A percentile compares a stretch with the other conserved stretches of the same genome.
Conservation (phyloP, 1,140 invertebrate genomes). For the Drosophila ercepeae region DNA sequence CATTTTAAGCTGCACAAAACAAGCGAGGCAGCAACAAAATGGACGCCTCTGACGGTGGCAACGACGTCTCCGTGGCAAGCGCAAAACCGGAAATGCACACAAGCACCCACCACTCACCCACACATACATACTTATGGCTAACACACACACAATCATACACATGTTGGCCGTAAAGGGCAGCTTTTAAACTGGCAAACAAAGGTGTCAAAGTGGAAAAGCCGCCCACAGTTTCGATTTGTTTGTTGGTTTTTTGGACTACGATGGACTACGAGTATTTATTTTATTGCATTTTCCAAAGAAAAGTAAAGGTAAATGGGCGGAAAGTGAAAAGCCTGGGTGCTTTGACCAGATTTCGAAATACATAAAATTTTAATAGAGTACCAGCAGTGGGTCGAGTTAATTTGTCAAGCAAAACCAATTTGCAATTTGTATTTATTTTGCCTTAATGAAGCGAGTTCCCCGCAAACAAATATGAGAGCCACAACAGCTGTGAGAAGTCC, state of each 20-base stretch:
- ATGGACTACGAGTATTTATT: conserved; percentile 21
- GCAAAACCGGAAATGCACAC: conserved; percentile 70
- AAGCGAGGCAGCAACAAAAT: conserved; percentile 28
- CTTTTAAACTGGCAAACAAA: conserved; percentile 71
- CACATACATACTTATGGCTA: neutral
- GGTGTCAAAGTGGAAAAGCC: conserved; percentile 71
- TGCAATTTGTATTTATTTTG: conserved; percentile 76
- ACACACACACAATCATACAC: conserved; percentile 5
- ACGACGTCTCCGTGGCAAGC: conserved; percentile 47
- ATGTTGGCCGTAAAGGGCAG: conserved; percentile 42
- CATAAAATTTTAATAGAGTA: conserved; percentile 38
- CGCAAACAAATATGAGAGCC: conserved; percentile 74
- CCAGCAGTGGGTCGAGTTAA: conserved; percentile 31
- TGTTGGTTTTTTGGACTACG: neutral
- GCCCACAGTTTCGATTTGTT: conserved; percentile 69
- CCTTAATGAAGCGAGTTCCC: conserved; percentile 62
- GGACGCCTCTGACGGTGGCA: conserved; percentile 52
- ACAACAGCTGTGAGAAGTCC: conserved; percentile 51
- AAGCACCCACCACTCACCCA: conserved; percentile 19
- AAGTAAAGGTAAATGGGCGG: conserved; percentile 5
- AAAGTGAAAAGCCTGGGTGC: neutral
- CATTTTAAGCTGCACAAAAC: conserved; percentile 69
- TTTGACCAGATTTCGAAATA: conserved; percentile 30
- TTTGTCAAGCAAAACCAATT: conserved; percentile 66
- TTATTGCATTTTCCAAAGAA: conserved; percentile 5